Evolutionary conservation across 2,888 invertebrate species (phyloP).

Genomic region (Seladonia tumulorum): DNA sequence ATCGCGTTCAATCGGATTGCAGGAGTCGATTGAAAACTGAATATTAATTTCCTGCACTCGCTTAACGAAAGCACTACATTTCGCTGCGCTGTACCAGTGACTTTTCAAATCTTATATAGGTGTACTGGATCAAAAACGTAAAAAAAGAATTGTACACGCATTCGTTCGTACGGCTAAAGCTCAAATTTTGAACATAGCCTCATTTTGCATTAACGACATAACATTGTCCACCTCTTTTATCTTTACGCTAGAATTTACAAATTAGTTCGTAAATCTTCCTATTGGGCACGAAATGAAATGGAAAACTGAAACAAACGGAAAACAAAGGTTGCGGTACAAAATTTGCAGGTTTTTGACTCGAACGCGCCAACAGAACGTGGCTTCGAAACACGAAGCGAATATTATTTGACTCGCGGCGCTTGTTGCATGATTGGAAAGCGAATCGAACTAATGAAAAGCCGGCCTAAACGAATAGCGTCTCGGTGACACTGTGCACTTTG

Average conservation of each 20-base stretch:
- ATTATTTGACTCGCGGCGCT: constrained; percentile 38
- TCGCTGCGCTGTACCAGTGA: background rate
- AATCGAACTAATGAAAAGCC: constrained; percentile 47
- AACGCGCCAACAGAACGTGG: constrained; percentile 29
- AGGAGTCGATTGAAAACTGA: constrained; percentile 42
- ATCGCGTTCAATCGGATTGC: constrained; percentile 27
- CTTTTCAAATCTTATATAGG: background rate
- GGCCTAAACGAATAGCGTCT: constrained; percentile 44
- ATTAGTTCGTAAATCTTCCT: constrained; percentile 3
- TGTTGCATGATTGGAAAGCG: constrained; percentile 28
- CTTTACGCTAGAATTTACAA: background rate
- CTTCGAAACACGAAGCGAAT: constrained; percentile 41
- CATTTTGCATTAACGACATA: too few relatives aligned
- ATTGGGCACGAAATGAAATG: background rate
- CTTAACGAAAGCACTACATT: constrained; percentile 16
- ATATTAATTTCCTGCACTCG: constrained; percentile 32
- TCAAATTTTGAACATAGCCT: too few relatives aligned
- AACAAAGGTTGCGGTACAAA: constrained; percentile 14
- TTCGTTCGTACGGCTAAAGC: too few relatives aligned
- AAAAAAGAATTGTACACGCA: too few relatives aligned
- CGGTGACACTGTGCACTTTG: background rate
- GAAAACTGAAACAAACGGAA: constrained; percentile 8
- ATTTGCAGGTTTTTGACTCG: background rate
- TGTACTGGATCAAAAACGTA: too few relatives aligned
- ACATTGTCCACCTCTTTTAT: too few relatives aligned